Base-by-base conservation (phyloP, 2,113 vertebrate species). In the Salminus brasiliensis region DNA sequence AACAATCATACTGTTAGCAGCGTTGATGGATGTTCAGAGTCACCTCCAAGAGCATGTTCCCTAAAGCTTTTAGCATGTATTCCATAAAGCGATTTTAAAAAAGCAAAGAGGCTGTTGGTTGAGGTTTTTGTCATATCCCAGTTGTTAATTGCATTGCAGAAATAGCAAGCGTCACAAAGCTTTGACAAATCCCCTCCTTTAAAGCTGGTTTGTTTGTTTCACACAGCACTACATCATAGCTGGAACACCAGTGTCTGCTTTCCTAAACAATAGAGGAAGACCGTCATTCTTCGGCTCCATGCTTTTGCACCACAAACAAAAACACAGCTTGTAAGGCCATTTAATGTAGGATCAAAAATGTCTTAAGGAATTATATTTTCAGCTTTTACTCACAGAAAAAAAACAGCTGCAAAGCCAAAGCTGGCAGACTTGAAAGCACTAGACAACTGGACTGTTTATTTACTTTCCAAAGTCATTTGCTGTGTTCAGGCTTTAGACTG, bases 281-380 rank as follows among this genome's bases (percentile, higher is more conserved):
- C 29, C 32, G 3, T 36, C 34, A 36, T 39, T 65, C 21, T 65
- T 32, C 60, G 2, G 16, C 13, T 63, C 39, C 30, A n/a, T 39
- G 32, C 32, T n/a, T 39, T 39, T 66, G 32, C 62, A 39, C 32
- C 62, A 10, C 62, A 39, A 32, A 39, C 32, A n/a, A 23, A 23
- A 66, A 39, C 36, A 10, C 7, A 63, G 60, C 29, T 34, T 63
- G 30, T 34, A 18, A 34, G n/a, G 60, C 4, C 6, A 16, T 34
- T 63, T 63, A 34, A 63, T 63, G 15, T 34, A 34, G 13, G 30
- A 34, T 63, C 60, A 63, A 34, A 32, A 66, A 39, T 66, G 34
- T 39, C 32, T 66, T 66, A 10, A 66, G 62, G 36, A 39, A 66
- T 63, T 66, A n/a, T 39, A 23, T 45, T 45, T 68, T 68, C 66